Conservation (phyloP, 1,140 invertebrate species). For the Drosophila subpulchrella region DNA sequence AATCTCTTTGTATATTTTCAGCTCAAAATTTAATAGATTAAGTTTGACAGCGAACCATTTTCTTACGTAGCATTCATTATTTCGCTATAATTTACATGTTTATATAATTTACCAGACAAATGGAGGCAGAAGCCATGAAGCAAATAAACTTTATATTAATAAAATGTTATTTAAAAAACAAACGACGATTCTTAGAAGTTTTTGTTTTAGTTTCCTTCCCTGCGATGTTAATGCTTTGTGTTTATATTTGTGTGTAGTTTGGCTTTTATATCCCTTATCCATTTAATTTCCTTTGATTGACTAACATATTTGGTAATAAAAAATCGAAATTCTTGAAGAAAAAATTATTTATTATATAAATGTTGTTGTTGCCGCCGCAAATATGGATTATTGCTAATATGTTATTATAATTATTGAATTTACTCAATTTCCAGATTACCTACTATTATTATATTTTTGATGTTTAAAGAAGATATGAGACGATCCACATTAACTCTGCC, state of each 20-base stretch:
- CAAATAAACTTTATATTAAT: conserved; percentile 54
- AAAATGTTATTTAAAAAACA: conserved; percentile 68
- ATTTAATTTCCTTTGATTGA: conserved; percentile 24
- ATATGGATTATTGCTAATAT: not conserved
- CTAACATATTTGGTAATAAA: conserved; percentile 55
- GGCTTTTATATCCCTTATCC: not conserved
- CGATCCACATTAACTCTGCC: too few relatives aligned
- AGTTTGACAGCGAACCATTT: conserved; percentile 56
- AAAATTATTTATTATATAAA: conserved; percentile 9
- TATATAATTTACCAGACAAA: conserved; percentile 35
- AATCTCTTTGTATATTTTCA: conserved; percentile 81
- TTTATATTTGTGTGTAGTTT: conserved; percentile 15
- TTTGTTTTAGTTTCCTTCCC: conserved; percentile 21
- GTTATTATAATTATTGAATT: not conserved
- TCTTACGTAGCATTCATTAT: conserved; percentile 49
- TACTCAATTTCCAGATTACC: not conserved
- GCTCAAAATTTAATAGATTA: conserved; percentile 80
- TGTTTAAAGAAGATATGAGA: too few relatives aligned
- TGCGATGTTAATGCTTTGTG: conserved; percentile 19
- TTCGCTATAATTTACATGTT: conserved; percentile 48
- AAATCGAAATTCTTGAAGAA: conserved; percentile 20
- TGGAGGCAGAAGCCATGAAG: conserved; percentile 38
- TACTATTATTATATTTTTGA: too few relatives aligned
- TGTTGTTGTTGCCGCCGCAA: conserved; percentile 30
- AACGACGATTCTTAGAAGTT: conserved; percentile 19